These are phyloP conservation scores for Forbesichthys papilliferus DNA, from an alignment of 2,113 vertebrate species.

Conservation along the genomic window DNA sequence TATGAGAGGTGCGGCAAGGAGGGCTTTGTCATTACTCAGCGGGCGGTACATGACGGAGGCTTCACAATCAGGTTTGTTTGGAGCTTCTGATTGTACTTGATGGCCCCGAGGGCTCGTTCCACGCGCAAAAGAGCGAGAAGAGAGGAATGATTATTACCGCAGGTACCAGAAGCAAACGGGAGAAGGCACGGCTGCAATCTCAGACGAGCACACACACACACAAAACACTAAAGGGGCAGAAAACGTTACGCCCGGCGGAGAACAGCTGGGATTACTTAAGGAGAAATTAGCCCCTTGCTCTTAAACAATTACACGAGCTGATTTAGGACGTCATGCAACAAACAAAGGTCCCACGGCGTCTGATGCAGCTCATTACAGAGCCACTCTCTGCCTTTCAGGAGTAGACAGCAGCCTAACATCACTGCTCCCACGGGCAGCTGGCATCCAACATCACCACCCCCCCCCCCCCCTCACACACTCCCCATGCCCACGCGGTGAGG, in stretches of 20 bases:
- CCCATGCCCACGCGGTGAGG: slow-evolving; percentile 11
- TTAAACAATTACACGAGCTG: slow-evolving; percentile 20
- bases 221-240: not conserved
- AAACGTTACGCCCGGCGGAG: slow-evolving; percentile 11
- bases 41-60: slow-evolving; percentile 26
- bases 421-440: slow-evolving; percentile 42
- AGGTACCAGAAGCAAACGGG: not conserved
- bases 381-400: slow-evolving; percentile 27
- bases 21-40: slow-evolving; percentile 42
- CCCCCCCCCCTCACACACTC: too few relatives aligned
- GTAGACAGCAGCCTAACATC: slow-evolving; percentile 28
- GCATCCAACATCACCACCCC: slow-evolving; percentile 9
- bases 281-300: slow-evolving; percentile 23
- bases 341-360: not conserved
- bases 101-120: not conserved
- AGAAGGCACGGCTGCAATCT: not conserved
- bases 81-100: slow-evolving; percentile 5
- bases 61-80: slow-evolving; percentile 6
- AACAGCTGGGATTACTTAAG: slow-evolving; percentile 25
- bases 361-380: slow-evolving; percentile 17
- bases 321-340: slow-evolving; percentile 13
- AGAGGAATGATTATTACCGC: not conserved
- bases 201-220: not conserved
- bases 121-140: not conserved
- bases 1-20: slow-evolving; percentile 27